Percentiles rank a stretch among this genome's conserved stretches.
phyloP scores from a whole-genome alignment of 2,888 invertebrate genomes.

The Dascillus cervinus region DNA sequence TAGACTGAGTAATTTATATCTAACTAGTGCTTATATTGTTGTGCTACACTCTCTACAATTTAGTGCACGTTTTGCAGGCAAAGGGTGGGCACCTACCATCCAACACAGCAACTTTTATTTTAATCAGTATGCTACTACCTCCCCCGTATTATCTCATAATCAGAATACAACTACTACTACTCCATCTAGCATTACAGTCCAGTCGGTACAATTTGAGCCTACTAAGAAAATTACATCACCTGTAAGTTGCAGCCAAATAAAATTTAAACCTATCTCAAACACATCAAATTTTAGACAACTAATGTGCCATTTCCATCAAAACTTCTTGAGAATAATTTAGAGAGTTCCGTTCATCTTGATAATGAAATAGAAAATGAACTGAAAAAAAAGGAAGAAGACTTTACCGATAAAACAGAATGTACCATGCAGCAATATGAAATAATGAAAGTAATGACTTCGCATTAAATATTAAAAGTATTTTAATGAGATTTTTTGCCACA shows the following conservation, averaged over 20 bases:
- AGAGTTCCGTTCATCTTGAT: too few species aligned
- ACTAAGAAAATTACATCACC: too few species aligned
- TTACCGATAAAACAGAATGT: constrained; percentile 46
- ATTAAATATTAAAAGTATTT: not conserved
- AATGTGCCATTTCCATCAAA: too few species aligned
- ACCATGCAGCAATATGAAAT: constrained; percentile 62
- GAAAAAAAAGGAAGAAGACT: too few species aligned
- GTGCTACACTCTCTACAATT: too few species aligned
- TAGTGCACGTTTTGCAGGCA: constrained; percentile 27
- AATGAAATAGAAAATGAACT: constrained; percentile 37
- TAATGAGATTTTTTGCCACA: constrained; percentile 30
- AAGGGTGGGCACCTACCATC: constrained; percentile 36
- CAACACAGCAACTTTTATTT: constrained; percentile 25
- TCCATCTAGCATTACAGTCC: too few species aligned
- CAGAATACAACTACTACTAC: not conserved
- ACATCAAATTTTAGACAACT: constrained; percentile 3
- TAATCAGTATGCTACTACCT: constrained; percentile 24
- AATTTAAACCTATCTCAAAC: too few species aligned
- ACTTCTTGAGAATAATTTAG: too few species aligned
- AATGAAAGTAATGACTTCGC: constrained; percentile 63
- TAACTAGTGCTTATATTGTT: constrained; percentile 9
- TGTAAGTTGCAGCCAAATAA: too few species aligned
- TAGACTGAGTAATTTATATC: constrained; percentile 12
- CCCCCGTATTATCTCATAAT: constrained; percentile 6
- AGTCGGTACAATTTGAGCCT: too few species aligned